A percentile compares a stretch with the other conserved stretches of the same genome.
These are phyloP conservation scores for Palythoa heliodiscus DNA, from an alignment of 92 coral and sea anemone genomes.

Conservation along the genomic window DNA sequence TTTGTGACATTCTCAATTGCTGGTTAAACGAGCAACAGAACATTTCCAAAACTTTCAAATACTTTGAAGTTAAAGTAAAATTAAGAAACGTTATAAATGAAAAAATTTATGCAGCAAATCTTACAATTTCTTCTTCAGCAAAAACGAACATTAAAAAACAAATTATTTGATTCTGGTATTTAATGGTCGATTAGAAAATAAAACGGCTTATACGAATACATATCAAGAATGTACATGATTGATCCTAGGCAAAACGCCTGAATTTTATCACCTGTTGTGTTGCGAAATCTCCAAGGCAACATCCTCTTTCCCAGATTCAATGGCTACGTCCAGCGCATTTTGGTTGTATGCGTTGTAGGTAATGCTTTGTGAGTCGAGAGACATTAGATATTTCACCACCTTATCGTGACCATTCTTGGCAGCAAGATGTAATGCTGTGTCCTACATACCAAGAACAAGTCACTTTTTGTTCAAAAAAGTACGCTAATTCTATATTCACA, in stretches of 20 bases:
- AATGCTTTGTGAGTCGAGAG: conserved; percentile 73
- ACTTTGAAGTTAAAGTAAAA: background rate
- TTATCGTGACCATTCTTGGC: conserved; percentile 82
- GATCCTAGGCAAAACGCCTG: background rate
- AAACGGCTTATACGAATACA: background rate
- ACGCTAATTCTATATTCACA: background rate
- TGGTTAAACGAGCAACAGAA: too few species aligned
- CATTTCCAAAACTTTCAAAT: too few species aligned
- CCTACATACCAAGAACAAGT: conserved; percentile 49
- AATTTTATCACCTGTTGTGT: conserved; percentile 62
- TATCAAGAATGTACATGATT: background rate
- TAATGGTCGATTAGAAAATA: too few species aligned
- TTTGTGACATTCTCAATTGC: too few species aligned
- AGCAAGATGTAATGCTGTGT: conserved; percentile 85
- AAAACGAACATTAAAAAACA: background rate
- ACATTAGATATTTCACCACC: conserved; percentile 64
- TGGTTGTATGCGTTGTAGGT: conserved; percentile 85
- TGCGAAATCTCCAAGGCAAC: conserved; percentile 70
- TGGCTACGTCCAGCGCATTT: conserved; percentile 86
- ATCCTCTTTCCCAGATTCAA: conserved; percentile 70
- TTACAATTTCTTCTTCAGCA: background rate
- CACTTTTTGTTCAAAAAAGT: background rate
- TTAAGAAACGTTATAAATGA: background rate
- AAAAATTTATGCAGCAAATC: background rate
- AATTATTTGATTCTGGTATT: background rate